Percentiles rank a stretch among this genome's conserved stretches.
phyloP scores from a whole-genome alignment of 2,888 invertebrate species.

The Chalcosyrphus nemorum region DNA sequence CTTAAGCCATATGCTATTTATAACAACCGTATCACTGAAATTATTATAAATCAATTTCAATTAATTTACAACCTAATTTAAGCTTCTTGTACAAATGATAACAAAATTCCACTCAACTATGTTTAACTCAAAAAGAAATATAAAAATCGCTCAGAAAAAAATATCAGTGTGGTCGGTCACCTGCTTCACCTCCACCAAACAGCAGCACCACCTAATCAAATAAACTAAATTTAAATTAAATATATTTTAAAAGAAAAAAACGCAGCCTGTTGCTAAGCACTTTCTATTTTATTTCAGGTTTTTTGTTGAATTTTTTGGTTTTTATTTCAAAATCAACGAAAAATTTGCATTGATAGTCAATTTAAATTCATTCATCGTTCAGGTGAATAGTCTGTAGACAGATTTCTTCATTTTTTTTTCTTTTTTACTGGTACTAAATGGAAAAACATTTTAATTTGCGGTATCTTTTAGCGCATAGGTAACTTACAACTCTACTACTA shows the following conservation, averaged over 20 bases:
- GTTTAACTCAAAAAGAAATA: not conserved
- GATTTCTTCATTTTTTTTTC: slow-evolving; percentile 47
- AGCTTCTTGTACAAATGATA: not conserved
- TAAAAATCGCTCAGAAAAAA: not conserved
- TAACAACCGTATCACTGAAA: not conserved
- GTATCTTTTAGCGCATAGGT: too few species aligned
- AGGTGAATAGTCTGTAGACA: slow-evolving; percentile 31
- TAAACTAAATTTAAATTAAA: slow-evolving; percentile 17
- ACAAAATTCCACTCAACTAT: not conserved
- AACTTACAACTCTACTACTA: too few species aligned
- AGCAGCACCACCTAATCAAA: slow-evolving; percentile 4
- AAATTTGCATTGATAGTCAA: slow-evolving; percentile 63
- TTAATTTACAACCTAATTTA: not conserved
- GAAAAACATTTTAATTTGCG: not conserved
- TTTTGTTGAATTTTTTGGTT: not conserved
- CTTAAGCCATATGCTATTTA: not conserved
- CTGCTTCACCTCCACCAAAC: slow-evolving; percentile 1
- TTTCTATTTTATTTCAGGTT: slow-evolving; percentile 23
- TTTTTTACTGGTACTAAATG: not conserved
- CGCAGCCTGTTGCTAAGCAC: slow-evolving; percentile 45
- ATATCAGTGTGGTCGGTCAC: not conserved
- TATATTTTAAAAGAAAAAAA: not conserved
- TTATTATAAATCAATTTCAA: slow-evolving; percentile 6
- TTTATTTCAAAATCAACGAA: slow-evolving; percentile 43
- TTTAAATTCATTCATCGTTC: slow-evolving; percentile 58